Evolutionary conservation across 2,797 vertebrate species (phyloP).

Genomic region (Hyperoplus immaculatus): DNA sequence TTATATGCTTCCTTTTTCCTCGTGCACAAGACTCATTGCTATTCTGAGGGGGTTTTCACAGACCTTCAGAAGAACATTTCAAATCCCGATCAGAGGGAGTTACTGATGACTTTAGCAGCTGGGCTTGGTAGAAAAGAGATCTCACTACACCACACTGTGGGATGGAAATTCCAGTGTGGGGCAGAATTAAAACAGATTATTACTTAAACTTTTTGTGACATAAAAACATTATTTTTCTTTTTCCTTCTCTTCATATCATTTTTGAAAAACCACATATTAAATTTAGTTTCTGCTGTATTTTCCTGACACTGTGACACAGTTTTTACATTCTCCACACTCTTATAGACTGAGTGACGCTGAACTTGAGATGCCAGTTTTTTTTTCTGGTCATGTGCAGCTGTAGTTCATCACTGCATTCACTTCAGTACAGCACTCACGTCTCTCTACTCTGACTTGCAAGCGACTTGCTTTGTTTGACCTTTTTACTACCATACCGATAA

Average conservation of each 20-base stretch:
- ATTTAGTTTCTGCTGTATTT: constrained; percentile 11
- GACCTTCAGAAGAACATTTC: constrained; percentile 50
- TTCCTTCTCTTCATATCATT: constrained; percentile 19
- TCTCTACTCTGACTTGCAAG: neutral
- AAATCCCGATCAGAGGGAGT: constrained; percentile 39
- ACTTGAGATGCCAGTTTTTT: constrained; percentile 41
- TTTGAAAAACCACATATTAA: constrained; percentile 35
- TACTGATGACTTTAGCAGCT: constrained; percentile 57
- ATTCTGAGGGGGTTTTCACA: constrained; percentile 33
- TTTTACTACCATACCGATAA: constrained; percentile 28
- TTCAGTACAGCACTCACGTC: constrained; percentile 9
- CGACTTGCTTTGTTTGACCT: constrained; percentile 33
- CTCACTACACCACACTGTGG: constrained; percentile 38
- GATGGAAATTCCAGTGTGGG: constrained; percentile 52
- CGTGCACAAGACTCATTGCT: constrained; percentile 7
- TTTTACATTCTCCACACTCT: constrained; percentile 18
- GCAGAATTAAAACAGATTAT: constrained; percentile 56
- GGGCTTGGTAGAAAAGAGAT: constrained; percentile 45
- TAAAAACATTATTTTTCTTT: constrained; percentile 28
- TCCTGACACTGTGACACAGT: constrained; percentile 9
- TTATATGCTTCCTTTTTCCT: constrained; percentile 32
- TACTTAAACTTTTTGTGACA: constrained; percentile 44
- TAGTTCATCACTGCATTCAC: constrained; percentile 17
- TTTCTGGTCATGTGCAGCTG: constrained; percentile 5
- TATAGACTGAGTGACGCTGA: neutral